Evolutionary conservation across 2,797 vertebrate species (phyloP), one percentile per base, ranked within the genome.

Genomic region (Anguilla megastoma): DNA sequence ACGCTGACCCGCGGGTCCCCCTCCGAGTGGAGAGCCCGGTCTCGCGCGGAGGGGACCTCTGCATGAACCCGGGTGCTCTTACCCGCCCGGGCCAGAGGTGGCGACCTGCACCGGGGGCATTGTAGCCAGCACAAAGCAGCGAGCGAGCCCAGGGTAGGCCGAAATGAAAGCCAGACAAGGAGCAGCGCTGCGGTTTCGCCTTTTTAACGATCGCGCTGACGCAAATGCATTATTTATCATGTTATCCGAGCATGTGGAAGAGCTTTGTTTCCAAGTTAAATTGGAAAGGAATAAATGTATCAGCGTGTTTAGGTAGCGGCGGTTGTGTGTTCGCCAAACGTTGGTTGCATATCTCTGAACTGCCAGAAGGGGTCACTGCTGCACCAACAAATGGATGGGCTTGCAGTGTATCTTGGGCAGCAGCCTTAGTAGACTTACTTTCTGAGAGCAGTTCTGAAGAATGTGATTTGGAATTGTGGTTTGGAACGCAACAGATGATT

Each of bases 351-450:
- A 50, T 82, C 50, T 60, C 7, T 50, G 3, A 54, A 71, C 8
- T 27, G 3, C 58, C 88, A 87, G 79, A n/a, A 87, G 88, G 88
- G 79, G 85, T 52, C 86, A 60, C 80, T 87, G 82, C 30, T 58
- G 56, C 63, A 87, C 85, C 52, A 76, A 18, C 24, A 30, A 87
- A 50, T 48, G 10, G 50, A 69, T 9, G 14, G 12, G 33, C 24
- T 4, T 69, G 87, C 58, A 54, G 30, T 21, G 3, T 50, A 85
- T 85, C 48, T 85, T 63, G 27, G 27, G 36, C 48, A 36, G 69
- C 30, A 6, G 10, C 2, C 16, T 45, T 2, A 33, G 33, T 18
- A 18, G 30, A 41, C 74, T 79, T 79, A 69, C 27, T 69, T 33
- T 45, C 2, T 82, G 33, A 79, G 74, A 71, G 27, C n/a, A 0